Evolutionary conservation across 2,888 invertebrate genomes (phyloP), one percentile per base, ranked within the genome.

Genomic region (Xylota segnis): DNA sequence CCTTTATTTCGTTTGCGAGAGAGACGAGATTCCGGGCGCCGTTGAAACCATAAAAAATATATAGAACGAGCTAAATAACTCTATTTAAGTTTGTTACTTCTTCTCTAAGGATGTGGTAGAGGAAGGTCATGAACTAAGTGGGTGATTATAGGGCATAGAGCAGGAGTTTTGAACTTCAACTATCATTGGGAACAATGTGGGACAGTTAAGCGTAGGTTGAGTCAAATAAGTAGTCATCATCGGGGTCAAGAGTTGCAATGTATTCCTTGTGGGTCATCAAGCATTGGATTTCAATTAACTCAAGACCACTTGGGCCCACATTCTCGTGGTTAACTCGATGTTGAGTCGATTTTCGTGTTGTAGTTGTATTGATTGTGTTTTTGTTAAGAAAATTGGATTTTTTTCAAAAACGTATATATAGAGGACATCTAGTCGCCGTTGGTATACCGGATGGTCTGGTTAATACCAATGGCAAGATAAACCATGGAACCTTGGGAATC

Each of bases 11-110:
- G 59, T 75, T 79, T 68, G 56, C 45, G 29, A 65, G 37, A 81
- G 84, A 50, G 84, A 81, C 84, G 75, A 84, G 84, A 84, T 76
- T 84, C 84, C 63, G 87, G 89, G 89, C 89, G 89, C 89, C 89
- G 87, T 72, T 81, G 66, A 79, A 88, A 72, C 81, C 88, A 88
- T 89, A 89, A 89, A 89, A 88, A 86, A 70, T 63, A 47, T 56
- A 16, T 84, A 75, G 86, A 76, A 71, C 47, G 71, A 81, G 59
- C 59, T 75, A 75, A 71, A 86, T 81, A 76, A 76, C 82, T 76
- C 76, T 76, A 40, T 82, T 82, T 68, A 81, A 68, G 81, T 75
- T 75, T 18, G 58, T 52, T 84, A 75, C 59, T 71, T 34, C 59
- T 54, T 66, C 45, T 27, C 45, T 27, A 65, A 58, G 70, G 71